Base-by-base conservation (phyloP, 2,888 invertebrate genomes). In the Drosophila neotestacea region DNA sequence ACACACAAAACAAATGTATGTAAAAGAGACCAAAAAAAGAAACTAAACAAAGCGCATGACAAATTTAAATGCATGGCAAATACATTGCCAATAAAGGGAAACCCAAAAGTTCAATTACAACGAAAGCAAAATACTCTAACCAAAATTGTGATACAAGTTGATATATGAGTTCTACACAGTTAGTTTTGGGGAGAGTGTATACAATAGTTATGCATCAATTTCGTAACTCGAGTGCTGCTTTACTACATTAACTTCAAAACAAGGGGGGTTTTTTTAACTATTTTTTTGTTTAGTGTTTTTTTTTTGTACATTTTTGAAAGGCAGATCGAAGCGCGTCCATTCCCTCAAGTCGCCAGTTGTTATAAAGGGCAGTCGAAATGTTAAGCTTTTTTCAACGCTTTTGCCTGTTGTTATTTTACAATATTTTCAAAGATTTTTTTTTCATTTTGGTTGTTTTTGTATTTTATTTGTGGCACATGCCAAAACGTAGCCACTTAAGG, bases 401-500 rank as follows among this genome's bases (percentile, higher is more conserved):
- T 64, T 60, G 52, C 36, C 39, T 38, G 30, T 42, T 38, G 30
- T 46, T 51, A 34, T 69, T 58, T 46, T 60, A 56, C 42, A 50
- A 70, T 64, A 62, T 58, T 67, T 63, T 38, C 61, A 4, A 48
- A 10, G 44, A 4, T 46, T 51, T 51, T 63, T 34, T 61, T 56
- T 42, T 56, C 55, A 34, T 46, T 32, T 39, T 34, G 39, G 48
- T 13, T 32, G 51, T 54, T 69, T 28, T 52, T 60, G 13, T 51
- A 64, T 52, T 55, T 58, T 65, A 22, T 73, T 63, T 74, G 54
- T 54, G 77, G 77, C 74, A 65, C 67, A 78, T 74, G 77, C 77
- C 77, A 76, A 76, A 75, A 66, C 62, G 77, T 73, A 70, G 78
- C 78, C 76, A 83, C 81, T 81, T 81, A 78, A 75, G 72, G 70